phyloP scores from a whole-genome alignment of 1,140 invertebrate species.

The Nebria ingens region DNA sequence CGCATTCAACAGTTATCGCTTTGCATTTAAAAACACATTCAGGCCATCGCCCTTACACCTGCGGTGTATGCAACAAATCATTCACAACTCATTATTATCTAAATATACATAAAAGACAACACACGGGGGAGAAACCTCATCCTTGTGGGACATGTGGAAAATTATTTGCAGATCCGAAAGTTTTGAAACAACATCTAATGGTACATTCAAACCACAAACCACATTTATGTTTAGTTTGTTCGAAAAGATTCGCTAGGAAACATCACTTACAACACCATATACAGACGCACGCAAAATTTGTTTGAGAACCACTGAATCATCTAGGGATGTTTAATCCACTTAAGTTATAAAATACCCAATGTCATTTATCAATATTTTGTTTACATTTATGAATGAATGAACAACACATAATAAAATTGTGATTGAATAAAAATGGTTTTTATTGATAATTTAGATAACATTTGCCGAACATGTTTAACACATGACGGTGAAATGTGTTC shows the following conservation, averaged over 20 bases:
- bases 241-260: conserved; percentile 36
- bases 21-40: conserved; percentile 50
- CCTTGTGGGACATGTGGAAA: conserved; percentile 32
- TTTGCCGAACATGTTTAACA: background rate
- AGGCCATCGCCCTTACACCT: conserved; percentile 46
- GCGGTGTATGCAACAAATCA: conserved; percentile 39
- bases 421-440: background rate
- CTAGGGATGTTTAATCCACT: background rate
- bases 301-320: background rate
- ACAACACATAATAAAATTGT: background rate
- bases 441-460: background rate
- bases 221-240: conserved; percentile 41
- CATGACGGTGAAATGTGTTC: background rate
- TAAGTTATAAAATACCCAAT: background rate
- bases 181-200: conserved; percentile 34
- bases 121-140: conserved; percentile 38
- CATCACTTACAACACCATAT: conserved; percentile 26
- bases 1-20: conserved; percentile 31
- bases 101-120: conserved; percentile 37
- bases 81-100: conserved; percentile 23
- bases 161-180: conserved; percentile 23
- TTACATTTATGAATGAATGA: background rate
- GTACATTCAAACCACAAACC: conserved; percentile 44
- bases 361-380: background rate
- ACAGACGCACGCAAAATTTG: conserved; percentile 26